These are phyloP conservation scores for Recurvirostra avosetta DNA, from an alignment of 2,113 vertebrate genomes.

Conservation along the genomic window DNA sequence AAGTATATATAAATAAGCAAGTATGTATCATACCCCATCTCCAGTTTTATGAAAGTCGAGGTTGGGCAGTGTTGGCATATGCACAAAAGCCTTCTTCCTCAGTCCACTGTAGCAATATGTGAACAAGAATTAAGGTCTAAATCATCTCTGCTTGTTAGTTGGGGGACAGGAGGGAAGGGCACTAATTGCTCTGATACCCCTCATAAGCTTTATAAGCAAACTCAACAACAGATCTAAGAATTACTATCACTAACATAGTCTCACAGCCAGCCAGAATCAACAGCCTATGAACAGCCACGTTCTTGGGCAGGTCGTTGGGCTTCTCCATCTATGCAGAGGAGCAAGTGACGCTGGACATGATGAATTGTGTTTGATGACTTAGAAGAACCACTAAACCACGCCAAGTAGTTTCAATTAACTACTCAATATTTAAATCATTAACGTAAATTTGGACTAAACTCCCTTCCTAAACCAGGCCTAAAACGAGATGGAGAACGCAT, in stretches of 20 bases:
- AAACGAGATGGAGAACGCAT: neutral
- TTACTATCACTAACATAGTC: neutral
- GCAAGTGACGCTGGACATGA: neutral
- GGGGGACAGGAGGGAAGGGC: neutral
- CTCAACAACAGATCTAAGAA: neutral
- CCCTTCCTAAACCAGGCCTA: neutral
- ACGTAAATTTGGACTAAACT: neutral
- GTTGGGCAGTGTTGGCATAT: conserved; percentile 94
- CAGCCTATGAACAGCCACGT: neutral
- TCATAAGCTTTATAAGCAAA: neutral
- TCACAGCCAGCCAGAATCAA: neutral
- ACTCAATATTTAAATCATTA: neutral
- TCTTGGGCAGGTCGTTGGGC: neutral
- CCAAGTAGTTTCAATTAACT: neutral
- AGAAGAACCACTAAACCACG: neutral
- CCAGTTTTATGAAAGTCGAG: conserved; percentile 92
- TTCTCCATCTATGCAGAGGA: neutral
- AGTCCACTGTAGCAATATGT: conserved; percentile 99
- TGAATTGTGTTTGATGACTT: neutral
- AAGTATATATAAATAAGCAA: neutral
- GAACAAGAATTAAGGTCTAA: conserved; percentile 80
- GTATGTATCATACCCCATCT: conserved; percentile 83
- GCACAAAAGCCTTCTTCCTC: conserved; percentile 95
- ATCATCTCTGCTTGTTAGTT: neutral
- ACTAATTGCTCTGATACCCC: neutral